Evolutionary conservation across 2,113 vertebrate genomes (phyloP), one percentile per base, ranked within the genome.

Genomic region (Pygoscelis antarcticus): DNA sequence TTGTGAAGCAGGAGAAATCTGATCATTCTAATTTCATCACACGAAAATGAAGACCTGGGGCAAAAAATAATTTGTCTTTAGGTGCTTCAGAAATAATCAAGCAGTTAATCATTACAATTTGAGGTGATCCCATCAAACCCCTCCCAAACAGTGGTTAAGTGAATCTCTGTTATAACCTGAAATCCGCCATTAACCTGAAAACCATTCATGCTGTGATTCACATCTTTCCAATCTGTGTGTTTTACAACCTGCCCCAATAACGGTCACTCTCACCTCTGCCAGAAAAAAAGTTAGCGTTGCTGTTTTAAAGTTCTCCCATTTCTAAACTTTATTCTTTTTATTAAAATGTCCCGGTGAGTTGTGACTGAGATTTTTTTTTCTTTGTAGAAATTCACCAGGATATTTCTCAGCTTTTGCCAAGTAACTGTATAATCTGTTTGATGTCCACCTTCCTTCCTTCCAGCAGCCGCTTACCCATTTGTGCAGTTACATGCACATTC

Each of bases 371-470:
- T 86, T 84, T 89, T n/a, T 80, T 85, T 78, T 82, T 54, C 30
- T 51, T 79, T 10, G 7, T 54, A 85, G 80, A 91, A 96, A 68
- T 75, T 70, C 42, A 60, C 55, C 58, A 57, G 78, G 80, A 13
- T 83, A 7, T 70, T 34, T 64, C 65, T 86, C 76, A 64, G 78
- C 58, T 62, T 94, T 96, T 83, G 27, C 74, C 79, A 91, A 74
- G 44, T 81, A 47, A 52, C 52, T 36, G 23, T 55, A 51, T 46
- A 40, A 74, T 68, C 66, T 61, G 16, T 95, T 91, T 90, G 75
- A 90, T 91, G 81, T 91, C 55, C 72, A 90, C 40, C 90, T 92
- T 90, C 69, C 47, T 58, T 71, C 91, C 78, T 72, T 57, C 70
- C 75, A 77, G 81, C 94, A 89, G 54, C 42, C n/a, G 1, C 81